Conservation (phyloP, 2,113 vertebrate species). For the Sinocyclocheilus rhinocerous region DNA sequence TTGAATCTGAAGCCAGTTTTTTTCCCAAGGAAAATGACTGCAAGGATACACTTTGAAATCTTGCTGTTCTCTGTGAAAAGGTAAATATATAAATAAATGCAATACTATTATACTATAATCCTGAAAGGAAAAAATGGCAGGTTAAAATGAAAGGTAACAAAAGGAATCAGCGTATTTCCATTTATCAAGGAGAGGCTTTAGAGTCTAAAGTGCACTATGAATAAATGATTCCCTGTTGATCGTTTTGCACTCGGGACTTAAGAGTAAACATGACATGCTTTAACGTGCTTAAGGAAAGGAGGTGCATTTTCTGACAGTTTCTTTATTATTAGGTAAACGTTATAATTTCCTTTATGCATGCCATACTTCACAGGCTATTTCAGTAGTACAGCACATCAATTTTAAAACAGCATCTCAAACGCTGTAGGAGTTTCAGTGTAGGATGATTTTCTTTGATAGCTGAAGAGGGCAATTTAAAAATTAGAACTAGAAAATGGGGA, state of each 20-base stretch:
- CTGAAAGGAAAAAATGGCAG: neutral
- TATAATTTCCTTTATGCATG: neutral
- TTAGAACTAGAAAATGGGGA: neutral
- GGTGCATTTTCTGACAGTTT: conserved; percentile 15
- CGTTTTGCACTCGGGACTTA: conserved; percentile 8
- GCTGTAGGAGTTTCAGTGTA: neutral
- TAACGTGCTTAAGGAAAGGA: conserved; percentile 28
- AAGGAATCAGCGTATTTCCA: conserved; percentile 14
- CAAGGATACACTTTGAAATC: conserved; percentile 6
- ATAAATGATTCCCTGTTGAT: conserved; percentile 15
- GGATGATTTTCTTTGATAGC: neutral
- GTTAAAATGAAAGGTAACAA: conserved; percentile 30
- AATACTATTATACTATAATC: too few relatives aligned
- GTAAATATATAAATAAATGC: neutral
- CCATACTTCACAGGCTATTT: neutral
- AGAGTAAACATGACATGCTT: conserved; percentile 15
- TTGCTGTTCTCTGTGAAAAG: neutral
- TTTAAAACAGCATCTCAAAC: neutral
- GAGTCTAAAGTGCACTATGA: neutral
- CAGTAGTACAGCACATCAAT: neutral
- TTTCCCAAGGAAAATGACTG: neutral
- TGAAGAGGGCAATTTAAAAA: neutral
- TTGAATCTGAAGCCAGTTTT: neutral
- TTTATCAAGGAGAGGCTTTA: conserved; percentile 15
- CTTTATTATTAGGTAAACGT: conserved; percentile 30